Evolutionary conservation across 1,140 invertebrate species (phyloP).

Genomic region (Sesamia nonagrioides): DNA sequence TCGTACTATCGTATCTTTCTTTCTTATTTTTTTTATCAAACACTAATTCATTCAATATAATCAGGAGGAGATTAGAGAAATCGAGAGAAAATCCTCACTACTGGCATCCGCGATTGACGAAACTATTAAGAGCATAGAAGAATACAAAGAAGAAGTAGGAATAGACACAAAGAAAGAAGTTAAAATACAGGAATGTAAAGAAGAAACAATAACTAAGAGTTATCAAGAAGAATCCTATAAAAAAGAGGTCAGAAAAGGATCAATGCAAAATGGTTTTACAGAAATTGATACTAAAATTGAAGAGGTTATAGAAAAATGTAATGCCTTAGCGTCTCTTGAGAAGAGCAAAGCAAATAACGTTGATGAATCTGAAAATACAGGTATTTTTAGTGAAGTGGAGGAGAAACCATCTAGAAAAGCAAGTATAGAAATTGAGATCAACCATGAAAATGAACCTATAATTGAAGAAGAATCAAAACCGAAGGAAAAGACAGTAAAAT

Average conservation of each 20-base stretch:
- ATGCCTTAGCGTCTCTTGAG: constrained; percentile 15
- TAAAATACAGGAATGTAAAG: constrained; percentile 44
- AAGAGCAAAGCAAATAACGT: constrained; percentile 19
- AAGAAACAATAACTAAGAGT: constrained; percentile 33
- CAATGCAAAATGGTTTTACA: constrained; percentile 9
- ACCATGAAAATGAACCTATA: neutral
- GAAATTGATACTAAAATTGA: constrained; percentile 33
- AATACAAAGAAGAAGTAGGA: constrained; percentile 76
- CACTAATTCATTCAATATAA: neutral
- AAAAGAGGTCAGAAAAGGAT: neutral
- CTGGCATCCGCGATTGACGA: constrained; percentile 77
- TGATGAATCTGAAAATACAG: constrained; percentile 3
- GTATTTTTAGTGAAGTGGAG: neutral
- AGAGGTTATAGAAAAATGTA: constrained; percentile 37
- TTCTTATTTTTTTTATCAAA: too few relatives aligned
- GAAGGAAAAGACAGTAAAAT: neutral
- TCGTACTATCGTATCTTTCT: too few relatives aligned
- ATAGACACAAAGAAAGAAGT: constrained; percentile 58
- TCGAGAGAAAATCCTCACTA: constrained; percentile 74
- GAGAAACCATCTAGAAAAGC: neutral
- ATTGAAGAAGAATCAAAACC: neutral
- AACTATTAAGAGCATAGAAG: constrained; percentile 78
- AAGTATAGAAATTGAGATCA: neutral
- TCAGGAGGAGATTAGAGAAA: constrained; percentile 78
- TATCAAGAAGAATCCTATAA: constrained; percentile 11